phyloP scores from a whole-genome alignment of 2,113 vertebrate species.

The Spheniscus mendiculus region DNA sequence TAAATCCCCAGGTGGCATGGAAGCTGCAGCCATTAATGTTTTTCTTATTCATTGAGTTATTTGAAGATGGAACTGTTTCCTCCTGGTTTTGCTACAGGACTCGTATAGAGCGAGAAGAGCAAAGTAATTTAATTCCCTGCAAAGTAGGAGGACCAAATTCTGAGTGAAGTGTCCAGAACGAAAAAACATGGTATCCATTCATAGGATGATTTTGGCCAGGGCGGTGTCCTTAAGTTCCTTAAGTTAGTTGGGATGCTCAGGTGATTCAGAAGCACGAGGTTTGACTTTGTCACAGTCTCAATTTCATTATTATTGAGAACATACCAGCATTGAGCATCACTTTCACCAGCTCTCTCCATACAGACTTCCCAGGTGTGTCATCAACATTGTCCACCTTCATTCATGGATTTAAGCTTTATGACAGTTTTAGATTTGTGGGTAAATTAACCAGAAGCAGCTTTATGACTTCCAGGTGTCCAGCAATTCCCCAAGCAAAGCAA shows the following conservation, averaged over 20 bases:
- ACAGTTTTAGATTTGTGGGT: background rate
- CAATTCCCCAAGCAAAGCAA: background rate
- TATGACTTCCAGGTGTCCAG: background rate
- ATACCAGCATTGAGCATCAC: background rate
- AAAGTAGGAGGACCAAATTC: background rate
- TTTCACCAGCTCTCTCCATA: background rate
- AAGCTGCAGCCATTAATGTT: background rate
- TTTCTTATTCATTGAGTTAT: background rate
- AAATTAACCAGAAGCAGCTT: background rate
- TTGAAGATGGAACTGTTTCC: background rate
- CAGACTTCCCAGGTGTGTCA: background rate
- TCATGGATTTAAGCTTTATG: background rate
- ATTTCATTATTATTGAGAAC: background rate
- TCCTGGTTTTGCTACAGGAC: background rate
- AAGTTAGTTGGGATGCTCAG: rapidly evolving
- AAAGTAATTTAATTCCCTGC: background rate
- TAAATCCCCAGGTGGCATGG: background rate
- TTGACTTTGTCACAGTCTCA: background rate
- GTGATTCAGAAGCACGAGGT: background rate
- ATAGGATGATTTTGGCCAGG: background rate
- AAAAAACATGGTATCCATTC: rapidly evolving
- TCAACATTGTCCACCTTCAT: rapidly evolving
- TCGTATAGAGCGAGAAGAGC: rapidly evolving
- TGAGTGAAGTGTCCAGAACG: background rate
- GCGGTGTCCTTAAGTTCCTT: rapidly evolving